These are phyloP conservation scores for Drosophila malerkotliana DNA, from an alignment of 1,140 invertebrate genomes.

Conservation along the genomic window DNA sequence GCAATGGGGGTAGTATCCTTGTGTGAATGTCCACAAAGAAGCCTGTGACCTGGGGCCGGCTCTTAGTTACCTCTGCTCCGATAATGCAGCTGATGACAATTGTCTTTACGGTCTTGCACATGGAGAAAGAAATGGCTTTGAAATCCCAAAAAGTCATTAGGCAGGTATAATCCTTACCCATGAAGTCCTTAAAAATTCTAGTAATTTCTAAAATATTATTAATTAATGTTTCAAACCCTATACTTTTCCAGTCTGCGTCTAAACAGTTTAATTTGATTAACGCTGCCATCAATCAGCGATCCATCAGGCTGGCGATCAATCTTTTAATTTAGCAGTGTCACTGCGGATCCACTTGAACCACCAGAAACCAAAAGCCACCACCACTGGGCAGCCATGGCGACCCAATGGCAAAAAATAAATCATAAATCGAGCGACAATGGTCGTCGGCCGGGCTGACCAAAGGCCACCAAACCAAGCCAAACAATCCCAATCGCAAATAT, in stretches of 20 bases:
- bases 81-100: slow-evolving; percentile 72
- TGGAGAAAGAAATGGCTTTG: slow-evolving; percentile 9
- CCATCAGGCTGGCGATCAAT: slow-evolving; percentile 39
- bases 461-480: slow-evolving; percentile 42
- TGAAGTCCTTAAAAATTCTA: too few species aligned
- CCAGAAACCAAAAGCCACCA: slow-evolving; percentile 5
- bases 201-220: too few species aligned
- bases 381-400: slow-evolving; percentile 12
- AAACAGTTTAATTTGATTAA: slow-evolving; percentile 48
- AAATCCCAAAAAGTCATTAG: neutral
- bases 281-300: slow-evolving; percentile 46
- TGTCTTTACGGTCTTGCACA: slow-evolving; percentile 56
- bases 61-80: slow-evolving; percentile 61
- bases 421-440: slow-evolving; percentile 74
- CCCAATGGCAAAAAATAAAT: slow-evolving; percentile 66
- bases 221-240: neutral
- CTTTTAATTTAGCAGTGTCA: slow-evolving; percentile 41
- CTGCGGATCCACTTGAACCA: slow-evolving; percentile 37
- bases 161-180: too few species aligned
- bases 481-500: slow-evolving; percentile 41
- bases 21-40: slow-evolving; percentile 1
- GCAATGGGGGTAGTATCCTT: slow-evolving; percentile 11
- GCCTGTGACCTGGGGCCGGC: slow-evolving; percentile 28
- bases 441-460: slow-evolving; percentile 12
- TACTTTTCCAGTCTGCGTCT: slow-evolving; percentile 2